Evolutionary conservation across 2,113 vertebrate genomes (phyloP).

Genomic region (Sciurus niger): DNA sequence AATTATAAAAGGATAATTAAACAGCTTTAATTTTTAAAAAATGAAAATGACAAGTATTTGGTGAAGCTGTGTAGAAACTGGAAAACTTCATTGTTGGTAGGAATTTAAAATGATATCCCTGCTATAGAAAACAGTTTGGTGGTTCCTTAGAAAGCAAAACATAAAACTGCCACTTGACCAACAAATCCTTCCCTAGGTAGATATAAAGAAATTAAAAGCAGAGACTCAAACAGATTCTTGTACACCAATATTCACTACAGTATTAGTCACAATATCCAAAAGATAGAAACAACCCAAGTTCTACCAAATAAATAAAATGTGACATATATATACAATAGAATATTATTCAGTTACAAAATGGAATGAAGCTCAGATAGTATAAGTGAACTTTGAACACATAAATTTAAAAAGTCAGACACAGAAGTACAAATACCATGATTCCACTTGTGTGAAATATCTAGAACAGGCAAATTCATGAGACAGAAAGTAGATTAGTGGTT

Average conservation of each 20-base stretch:
- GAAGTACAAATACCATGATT: not conserved
- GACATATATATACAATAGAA: not conserved
- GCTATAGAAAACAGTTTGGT: not conserved
- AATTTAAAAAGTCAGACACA: not conserved
- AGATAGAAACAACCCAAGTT: not conserved
- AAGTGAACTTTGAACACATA: not conserved
- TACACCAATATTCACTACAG: not conserved
- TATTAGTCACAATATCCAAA: not conserved
- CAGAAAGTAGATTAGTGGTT: not conserved
- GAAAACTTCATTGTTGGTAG: not conserved
- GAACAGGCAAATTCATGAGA: not conserved
- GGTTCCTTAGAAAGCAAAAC: not conserved
- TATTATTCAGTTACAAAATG: not conserved
- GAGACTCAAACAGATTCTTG: not conserved
- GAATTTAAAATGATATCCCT: not conserved
- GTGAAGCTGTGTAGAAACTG: not conserved
- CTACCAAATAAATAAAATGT: not conserved
- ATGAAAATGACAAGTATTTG: not conserved
- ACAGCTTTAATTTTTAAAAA: not conserved
- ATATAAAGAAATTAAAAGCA: not conserved
- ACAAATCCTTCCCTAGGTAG: not conserved
- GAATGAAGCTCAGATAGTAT: not conserved
- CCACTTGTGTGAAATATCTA: not conserved
- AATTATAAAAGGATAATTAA: not conserved
- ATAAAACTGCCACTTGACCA: not conserved